Conservation (phyloP, 2,113 vertebrate species). For the Puntigrus tetrazona region DNA sequence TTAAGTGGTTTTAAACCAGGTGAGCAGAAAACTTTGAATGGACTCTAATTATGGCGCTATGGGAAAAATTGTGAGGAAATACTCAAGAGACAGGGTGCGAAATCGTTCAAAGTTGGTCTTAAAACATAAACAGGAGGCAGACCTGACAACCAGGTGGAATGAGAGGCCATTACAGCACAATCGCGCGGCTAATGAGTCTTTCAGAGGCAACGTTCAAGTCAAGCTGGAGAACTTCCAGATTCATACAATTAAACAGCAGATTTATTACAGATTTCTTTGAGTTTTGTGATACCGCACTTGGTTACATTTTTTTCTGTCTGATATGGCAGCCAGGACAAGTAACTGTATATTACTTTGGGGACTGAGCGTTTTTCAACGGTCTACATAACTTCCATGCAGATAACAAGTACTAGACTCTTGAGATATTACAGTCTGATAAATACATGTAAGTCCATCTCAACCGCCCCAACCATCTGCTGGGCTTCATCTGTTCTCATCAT, state of each 20-base stretch:
- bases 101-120: slow-evolving; percentile 40
- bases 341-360: slow-evolving; percentile 42
- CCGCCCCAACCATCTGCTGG: slow-evolving; percentile 46
- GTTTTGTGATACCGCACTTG: not conserved
- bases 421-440: slow-evolving; percentile 32
- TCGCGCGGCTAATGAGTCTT: slow-evolving; percentile 49
- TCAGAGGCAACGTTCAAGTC: slow-evolving; percentile 25
- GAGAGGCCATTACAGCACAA: slow-evolving; percentile 39
- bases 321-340: slow-evolving; percentile 13
- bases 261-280: slow-evolving; percentile 15
- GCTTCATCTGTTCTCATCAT: slow-evolving; percentile 49
- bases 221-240: not conserved
- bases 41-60: not conserved
- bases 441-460: slow-evolving; percentile 33
- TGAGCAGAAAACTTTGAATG: not conserved
- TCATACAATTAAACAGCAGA: not conserved
- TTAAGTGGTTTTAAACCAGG: slow-evolving; percentile 15
- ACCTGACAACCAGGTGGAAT: slow-evolving; percentile 17
- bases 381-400: slow-evolving; percentile 34
- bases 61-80: not conserved
- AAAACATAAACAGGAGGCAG: slow-evolving; percentile 37
- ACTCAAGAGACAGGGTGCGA: slow-evolving; percentile 20
- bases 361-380: slow-evolving; percentile 42
- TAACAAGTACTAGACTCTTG: slow-evolving; percentile 37
- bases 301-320: slow-evolving; percentile 18